Evolutionary conservation across 1,140 invertebrate species (phyloP).

Genomic region (Uloborus diversus): DNA sequence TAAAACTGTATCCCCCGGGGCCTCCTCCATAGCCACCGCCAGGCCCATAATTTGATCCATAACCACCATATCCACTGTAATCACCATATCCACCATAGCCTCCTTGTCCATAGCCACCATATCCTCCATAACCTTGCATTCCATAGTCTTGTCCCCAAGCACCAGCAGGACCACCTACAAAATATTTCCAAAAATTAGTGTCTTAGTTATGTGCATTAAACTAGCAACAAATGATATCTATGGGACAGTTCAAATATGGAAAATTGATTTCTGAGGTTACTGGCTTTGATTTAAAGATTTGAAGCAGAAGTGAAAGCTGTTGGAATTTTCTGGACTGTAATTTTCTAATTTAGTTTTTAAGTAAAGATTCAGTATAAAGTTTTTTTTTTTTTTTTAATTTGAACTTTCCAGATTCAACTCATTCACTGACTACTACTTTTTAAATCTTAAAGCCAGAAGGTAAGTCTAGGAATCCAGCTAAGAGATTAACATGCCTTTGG

Average conservation of each 20-base stretch:
- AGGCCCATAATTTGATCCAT: slow-evolving; percentile 49
- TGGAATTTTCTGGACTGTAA: no score
- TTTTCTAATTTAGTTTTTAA: no score
- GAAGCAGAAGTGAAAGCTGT: no score
- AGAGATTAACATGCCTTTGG: no score
- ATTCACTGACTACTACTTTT: no score
- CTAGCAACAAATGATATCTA: slow-evolving; percentile 64
- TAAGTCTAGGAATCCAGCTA: no score
- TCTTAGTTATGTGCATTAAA: no score
- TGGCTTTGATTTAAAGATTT: neutral
- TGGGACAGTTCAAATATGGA: slow-evolving; percentile 26
- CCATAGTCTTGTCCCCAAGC: slow-evolving; percentile 44
- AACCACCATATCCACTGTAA: slow-evolving; percentile 57
- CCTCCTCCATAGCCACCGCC: slow-evolving; percentile 53
- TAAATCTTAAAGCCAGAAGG: no score
- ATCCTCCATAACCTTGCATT: slow-evolving; percentile 44
- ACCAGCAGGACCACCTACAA: slow-evolving; percentile 58
- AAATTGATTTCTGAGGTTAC: neutral
- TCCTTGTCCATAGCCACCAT: slow-evolving; percentile 36
- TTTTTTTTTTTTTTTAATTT: no score
- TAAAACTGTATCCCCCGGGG: slow-evolving; percentile 65
- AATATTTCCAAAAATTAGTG: no score
- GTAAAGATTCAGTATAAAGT: no score
- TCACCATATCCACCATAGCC: slow-evolving; percentile 43
- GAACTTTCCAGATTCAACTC: no score